phyloP scores from a whole-genome alignment of 92 coral and sea anemone genomes.

The Phenganax stokvisi region DNA sequence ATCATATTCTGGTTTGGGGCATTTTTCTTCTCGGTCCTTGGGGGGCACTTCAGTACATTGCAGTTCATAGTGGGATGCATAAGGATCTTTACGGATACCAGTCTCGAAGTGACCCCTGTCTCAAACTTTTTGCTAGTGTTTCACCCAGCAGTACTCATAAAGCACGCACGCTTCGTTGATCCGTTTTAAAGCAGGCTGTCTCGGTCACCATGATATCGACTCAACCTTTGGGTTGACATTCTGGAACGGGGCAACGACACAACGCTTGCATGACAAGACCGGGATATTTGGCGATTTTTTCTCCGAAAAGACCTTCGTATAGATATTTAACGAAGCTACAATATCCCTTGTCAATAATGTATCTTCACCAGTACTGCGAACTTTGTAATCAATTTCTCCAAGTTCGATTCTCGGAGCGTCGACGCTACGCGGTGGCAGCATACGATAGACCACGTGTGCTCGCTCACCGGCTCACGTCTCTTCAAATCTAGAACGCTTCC shows the following conservation, averaged over 20 bases:
- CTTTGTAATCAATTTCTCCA: slow-evolving; percentile 1
- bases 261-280: too few relatives aligned
- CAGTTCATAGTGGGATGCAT: not conserved
- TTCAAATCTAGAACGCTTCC: not conserved
- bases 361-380: not conserved
- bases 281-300: not conserved
- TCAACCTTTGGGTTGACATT: not conserved
- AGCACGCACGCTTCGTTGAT: not conserved
- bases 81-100: not conserved
- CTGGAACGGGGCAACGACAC: not conserved
- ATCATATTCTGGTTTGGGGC: slow-evolving; percentile 1
- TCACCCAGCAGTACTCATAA: not conserved
- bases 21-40: not conserved
- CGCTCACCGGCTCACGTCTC: not conserved
- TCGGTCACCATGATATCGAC: not conserved
- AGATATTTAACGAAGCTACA: not conserved
- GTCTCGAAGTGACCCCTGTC: not conserved
- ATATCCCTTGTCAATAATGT: not conserved
- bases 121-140: not conserved
- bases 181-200: not conserved
- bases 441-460: not conserved
- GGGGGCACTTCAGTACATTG: too few relatives aligned
- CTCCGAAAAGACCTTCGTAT: not conserved
- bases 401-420: not conserved
- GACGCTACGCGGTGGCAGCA: not conserved